Conservation (phyloP, 1,140 invertebrate species). For the Fopius arisanus region DNA sequence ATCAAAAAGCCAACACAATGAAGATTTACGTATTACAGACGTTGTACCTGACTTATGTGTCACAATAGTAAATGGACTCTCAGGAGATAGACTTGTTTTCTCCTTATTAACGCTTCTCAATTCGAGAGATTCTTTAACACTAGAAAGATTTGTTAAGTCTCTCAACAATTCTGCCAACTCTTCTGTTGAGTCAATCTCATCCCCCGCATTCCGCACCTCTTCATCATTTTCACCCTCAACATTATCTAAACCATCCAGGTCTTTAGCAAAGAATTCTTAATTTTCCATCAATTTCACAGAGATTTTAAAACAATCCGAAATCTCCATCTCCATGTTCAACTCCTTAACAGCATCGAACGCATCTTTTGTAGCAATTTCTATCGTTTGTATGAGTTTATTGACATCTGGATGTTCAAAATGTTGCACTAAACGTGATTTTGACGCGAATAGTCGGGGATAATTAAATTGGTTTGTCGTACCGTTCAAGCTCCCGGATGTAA, state of each 20-base stretch:
- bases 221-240: neutral
- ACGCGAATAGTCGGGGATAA: neutral
- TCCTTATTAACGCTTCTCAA: conserved; percentile 7
- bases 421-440: neutral
- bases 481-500: conserved; percentile 19
- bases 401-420: neutral
- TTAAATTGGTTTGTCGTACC: conserved; percentile 25
- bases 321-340: neutral
- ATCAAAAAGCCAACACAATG: conserved; percentile 12
- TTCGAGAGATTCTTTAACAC: conserved; percentile 2
- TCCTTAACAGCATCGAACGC: neutral
- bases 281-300: neutral
- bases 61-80: conserved; percentile 12
- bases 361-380: neutral
- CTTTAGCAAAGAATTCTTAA: conserved; percentile 18
- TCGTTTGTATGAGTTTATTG: neutral
- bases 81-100: conserved; percentile 8
- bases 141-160: neutral
- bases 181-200: neutral
- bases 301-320: neutral
- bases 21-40: conserved; percentile 19
- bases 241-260: neutral
- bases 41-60: conserved; percentile 10
- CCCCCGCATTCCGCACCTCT: neutral
- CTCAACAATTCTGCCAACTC: conserved; percentile 11